A percentile compares a stretch with the other conserved stretches of the same genome.
Evolutionary conservation across 37 sponge, comb jelly and placozoan species (phyloP).

Genomic region (Amphimedon queenslandica): DNA sequence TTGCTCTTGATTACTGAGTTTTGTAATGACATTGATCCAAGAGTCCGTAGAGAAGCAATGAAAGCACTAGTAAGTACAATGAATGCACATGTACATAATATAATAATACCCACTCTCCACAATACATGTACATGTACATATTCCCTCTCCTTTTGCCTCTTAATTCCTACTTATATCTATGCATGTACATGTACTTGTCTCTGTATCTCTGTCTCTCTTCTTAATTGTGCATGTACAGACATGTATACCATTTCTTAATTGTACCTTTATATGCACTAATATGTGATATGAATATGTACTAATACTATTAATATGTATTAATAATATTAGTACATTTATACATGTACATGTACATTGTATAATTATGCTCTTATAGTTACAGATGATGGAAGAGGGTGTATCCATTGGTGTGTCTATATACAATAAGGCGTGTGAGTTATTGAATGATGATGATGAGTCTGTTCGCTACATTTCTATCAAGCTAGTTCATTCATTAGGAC

Average conservation of each 20-base stretch:
- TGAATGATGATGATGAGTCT: slow-evolving; percentile 43
- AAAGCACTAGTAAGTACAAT: slow-evolving; percentile 58
- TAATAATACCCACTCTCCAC: no score
- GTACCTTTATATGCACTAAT: no score
- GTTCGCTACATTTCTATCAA: slow-evolving; percentile 50
- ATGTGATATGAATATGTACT: no score
- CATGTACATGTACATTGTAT: no score
- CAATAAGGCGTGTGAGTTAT: slow-evolving; percentile 28
- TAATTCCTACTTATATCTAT: no score
- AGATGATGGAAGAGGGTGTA: background rate
- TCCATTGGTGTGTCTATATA: slow-evolving; percentile 31
- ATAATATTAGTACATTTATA: background rate
- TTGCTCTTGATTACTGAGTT: slow-evolving; percentile 26
- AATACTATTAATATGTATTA: background rate
- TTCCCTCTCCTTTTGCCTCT: no score
- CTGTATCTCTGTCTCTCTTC: no score
- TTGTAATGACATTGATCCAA: slow-evolving; percentile 52
- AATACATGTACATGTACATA: no score
- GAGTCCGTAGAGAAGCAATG: slow-evolving; percentile 66
- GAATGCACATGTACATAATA: no score
- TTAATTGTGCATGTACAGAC: no score
- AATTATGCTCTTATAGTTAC: slow-evolving; percentile 11
- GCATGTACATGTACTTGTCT: no score
- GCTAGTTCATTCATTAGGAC: slow-evolving; percentile 42
- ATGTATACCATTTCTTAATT: no score